Conservation (phyloP, 2,797 vertebrate genomes). For the Phrynocephalus guinanensis region DNA sequence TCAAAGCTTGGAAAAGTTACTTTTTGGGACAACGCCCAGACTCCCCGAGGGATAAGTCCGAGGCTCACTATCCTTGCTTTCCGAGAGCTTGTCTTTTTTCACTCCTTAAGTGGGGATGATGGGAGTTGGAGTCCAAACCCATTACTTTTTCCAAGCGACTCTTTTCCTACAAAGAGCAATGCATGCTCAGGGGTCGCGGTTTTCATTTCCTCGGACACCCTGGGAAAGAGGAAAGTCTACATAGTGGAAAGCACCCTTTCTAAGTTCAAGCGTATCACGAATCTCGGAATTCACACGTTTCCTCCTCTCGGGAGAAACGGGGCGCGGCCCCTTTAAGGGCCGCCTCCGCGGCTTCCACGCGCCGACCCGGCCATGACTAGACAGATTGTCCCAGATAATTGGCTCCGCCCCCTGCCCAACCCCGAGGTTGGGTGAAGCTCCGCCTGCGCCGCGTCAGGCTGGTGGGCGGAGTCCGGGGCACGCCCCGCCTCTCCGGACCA, state of each 20-base stretch:
- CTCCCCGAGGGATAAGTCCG: too few species aligned
- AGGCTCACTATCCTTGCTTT: too few species aligned
- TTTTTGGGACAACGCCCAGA: too few species aligned
- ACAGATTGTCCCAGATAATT: constrained; percentile 7
- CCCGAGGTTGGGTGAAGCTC: background rate
- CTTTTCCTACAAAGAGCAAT: background rate
- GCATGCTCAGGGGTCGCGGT: background rate
- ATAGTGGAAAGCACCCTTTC: background rate
- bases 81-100: too few species aligned
- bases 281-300: background rate
- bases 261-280: background rate
- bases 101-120: too few species aligned
- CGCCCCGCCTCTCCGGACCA: constrained; percentile 58
- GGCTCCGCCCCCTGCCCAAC: background rate
- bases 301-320: background rate
- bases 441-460: constrained; percentile 21
- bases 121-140: background rate
- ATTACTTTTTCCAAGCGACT: background rate
- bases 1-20: too few species aligned
- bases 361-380: constrained; percentile 29
- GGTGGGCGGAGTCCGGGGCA: constrained; percentile 7
- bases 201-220: background rate
- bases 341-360: background rate
- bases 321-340: constrained; percentile 20
- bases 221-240: too few species aligned